Percentiles rank a stretch among this genome's conserved stretches.
Conservation (phyloP, 2,113 vertebrate genomes). For the Corynorhinus townsendii region DNA sequence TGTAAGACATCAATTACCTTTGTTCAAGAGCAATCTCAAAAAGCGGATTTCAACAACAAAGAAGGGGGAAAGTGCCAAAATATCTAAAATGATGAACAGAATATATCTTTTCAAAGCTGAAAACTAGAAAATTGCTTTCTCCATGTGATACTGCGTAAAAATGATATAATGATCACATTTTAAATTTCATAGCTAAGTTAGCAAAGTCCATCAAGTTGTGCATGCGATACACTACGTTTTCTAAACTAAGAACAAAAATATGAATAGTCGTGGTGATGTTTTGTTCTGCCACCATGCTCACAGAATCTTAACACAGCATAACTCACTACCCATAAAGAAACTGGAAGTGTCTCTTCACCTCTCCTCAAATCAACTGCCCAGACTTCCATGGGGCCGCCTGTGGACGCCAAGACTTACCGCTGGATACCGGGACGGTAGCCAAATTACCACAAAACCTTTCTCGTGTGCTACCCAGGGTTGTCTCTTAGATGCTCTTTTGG, state of each 20-base stretch:
- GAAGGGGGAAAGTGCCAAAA: neutral
- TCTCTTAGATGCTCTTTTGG: neutral
- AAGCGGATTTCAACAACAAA: neutral
- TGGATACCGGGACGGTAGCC: neutral
- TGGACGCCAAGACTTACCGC: neutral
- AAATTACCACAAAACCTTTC: neutral
- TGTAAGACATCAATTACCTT: neutral
- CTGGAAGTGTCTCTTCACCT: too few relatives aligned
- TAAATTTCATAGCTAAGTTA: neutral
- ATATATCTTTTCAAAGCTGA: neutral
- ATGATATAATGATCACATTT: neutral
- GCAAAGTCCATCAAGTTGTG: neutral
- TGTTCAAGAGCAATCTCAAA: neutral
- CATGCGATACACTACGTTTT: neutral
- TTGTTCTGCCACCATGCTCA: too few relatives aligned
- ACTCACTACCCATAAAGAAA: neutral
- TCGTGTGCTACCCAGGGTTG: fast-evolving
- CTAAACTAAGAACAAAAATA: neutral
- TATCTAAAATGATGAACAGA: neutral
- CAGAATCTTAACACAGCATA: neutral
- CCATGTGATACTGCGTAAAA: neutral
- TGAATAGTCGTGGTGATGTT: neutral
- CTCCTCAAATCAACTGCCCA: neutral
- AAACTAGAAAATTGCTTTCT: neutral
- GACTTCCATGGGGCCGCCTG: neutral